These are phyloP conservation scores for Anorthoa munda DNA, from an alignment of 2,888 invertebrate genomes.

Conservation along the genomic window DNA sequence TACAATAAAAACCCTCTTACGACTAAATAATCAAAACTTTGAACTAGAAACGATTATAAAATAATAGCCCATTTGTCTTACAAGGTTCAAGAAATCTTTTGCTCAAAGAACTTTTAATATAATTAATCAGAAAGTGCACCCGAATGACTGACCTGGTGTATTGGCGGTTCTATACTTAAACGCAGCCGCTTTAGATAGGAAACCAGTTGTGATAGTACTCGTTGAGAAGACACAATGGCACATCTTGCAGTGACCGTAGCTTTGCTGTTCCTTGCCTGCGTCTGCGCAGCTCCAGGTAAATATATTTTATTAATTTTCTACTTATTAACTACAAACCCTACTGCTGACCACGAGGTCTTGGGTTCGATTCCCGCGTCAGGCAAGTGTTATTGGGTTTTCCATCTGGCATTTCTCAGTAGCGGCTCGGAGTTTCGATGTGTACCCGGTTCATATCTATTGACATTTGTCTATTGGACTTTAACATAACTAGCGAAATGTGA, in stretches of 20 bases:
- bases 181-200: background rate
- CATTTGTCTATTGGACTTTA: too few species aligned
- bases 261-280: constrained; percentile 16
- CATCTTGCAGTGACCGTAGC: constrained; percentile 5
- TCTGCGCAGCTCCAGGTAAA: constrained; percentile 29
- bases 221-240: constrained; percentile 16
- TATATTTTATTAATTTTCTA: background rate
- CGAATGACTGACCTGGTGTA: constrained; percentile 7
- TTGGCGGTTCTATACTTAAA: constrained; percentile 19
- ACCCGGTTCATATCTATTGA: too few species aligned
- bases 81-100: background rate
- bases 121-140: constrained; percentile 5
- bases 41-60: background rate
- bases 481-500: too few species aligned
- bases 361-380: too few species aligned
- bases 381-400: too few species aligned
- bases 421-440: too few species aligned
- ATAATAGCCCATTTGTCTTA: too few species aligned
- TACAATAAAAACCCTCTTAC: background rate
- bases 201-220: constrained; percentile 16
- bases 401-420: too few species aligned
- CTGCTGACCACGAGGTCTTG: too few species aligned
- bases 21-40: background rate
- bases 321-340: too few species aligned
- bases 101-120: too few species aligned